Conservation (phyloP, 2,113 vertebrate genomes). For the Hyperopisus bebe region DNA sequence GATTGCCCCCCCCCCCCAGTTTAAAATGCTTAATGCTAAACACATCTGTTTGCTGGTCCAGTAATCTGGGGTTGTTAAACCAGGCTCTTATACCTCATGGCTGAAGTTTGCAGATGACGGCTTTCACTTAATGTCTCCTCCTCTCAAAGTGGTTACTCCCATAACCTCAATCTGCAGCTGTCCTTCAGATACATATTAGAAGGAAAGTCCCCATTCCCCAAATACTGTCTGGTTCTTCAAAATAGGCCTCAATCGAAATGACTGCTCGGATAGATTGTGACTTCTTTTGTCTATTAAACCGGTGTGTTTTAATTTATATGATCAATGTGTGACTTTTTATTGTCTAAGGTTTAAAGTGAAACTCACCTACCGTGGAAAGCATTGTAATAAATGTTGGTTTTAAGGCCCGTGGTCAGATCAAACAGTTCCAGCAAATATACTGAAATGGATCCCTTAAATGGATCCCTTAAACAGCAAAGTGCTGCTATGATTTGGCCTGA, state of each 20-base stretch:
- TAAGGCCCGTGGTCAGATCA: neutral
- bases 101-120: neutral
- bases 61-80: neutral
- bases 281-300: neutral
- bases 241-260: neutral
- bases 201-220: too few species aligned
- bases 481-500: neutral
- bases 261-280: neutral
- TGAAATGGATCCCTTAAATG: neutral
- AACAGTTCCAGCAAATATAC: neutral
- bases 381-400: neutral
- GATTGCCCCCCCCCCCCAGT: too few species aligned
- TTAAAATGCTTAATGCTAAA: neutral
- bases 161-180: constrained; percentile 14
- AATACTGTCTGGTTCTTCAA: neutral
- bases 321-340: neutral
- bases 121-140: constrained; percentile 31
- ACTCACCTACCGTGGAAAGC: neutral
- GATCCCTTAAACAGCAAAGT: neutral
- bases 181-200: neutral
- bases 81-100: neutral
- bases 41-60: neutral
- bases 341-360: neutral
- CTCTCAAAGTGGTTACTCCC: constrained; percentile 17
- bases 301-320: neutral